phyloP scores from a whole-genome alignment of 2,888 invertebrate species.

The Nasonia oneida region DNA sequence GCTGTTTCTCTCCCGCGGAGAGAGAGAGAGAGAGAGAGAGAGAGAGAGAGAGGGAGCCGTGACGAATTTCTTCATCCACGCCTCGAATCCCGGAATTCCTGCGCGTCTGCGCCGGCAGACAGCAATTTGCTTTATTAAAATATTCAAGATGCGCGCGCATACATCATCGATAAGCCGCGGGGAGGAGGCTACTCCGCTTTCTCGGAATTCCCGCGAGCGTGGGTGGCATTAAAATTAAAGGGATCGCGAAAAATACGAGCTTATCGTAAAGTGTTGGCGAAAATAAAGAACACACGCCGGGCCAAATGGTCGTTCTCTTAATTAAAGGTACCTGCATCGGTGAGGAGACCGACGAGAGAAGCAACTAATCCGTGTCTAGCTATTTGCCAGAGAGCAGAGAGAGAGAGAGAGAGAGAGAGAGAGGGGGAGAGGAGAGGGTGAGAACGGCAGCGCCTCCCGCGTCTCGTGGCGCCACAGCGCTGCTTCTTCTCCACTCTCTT shows the following conservation, averaged over 20 bases:
- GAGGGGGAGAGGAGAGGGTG: background rate
- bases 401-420: background rate
- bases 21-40: background rate
- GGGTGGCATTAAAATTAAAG: constrained; percentile 36
- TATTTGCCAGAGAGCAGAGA: constrained; percentile 23
- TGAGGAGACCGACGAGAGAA: constrained; percentile 49
- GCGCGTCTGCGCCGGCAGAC: background rate
- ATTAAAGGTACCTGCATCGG: constrained; percentile 70
- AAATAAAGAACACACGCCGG: constrained; percentile 57
- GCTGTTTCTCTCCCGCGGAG: too few species aligned
- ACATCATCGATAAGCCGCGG: constrained; percentile 42
- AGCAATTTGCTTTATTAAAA: constrained; percentile 52
- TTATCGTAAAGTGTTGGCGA: constrained; percentile 44
- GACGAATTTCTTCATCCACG: constrained; percentile 51
- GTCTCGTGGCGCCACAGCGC: constrained; percentile 72
- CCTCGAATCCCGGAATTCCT: constrained; percentile 44
- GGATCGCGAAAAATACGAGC: constrained; percentile 18
- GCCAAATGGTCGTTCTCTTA: constrained; percentile 73
- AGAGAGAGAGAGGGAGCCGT: background rate
- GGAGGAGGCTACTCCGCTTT: constrained; percentile 4
- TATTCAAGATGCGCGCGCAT: constrained; percentile 24
- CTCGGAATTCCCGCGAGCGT: constrained; percentile 27
- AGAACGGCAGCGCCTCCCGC: background rate
- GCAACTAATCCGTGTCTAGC: constrained; percentile 52
- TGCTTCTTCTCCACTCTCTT: background rate